Conservation (phyloP, 2,888 invertebrate species). For the Phyllotreta striolata region DNA sequence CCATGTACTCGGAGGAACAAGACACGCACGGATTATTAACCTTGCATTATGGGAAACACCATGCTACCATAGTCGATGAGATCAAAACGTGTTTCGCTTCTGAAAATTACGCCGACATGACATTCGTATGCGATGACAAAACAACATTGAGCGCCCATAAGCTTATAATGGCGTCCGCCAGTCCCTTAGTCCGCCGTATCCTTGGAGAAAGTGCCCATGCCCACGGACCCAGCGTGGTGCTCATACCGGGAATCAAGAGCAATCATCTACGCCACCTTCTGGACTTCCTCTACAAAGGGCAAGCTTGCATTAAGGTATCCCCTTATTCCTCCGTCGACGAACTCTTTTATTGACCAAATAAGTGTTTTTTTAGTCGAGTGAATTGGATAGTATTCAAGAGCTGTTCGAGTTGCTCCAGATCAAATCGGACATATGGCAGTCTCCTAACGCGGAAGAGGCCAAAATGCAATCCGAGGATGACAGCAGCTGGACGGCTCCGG, state of each 20-base stretch:
- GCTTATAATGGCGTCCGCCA: constrained; percentile 86
- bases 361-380: constrained; percentile 71
- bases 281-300: constrained; percentile 86
- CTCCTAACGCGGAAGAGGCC: constrained; percentile 56
- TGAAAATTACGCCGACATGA: constrained; percentile 86
- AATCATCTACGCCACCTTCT: constrained; percentile 82
- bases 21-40: constrained; percentile 79
- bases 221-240: constrained; percentile 79
- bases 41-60: constrained; percentile 92
- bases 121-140: constrained; percentile 85
- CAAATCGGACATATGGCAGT: constrained; percentile 81
- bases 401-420: constrained; percentile 84
- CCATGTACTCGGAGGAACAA: constrained; percentile 66
- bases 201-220: constrained; percentile 75
- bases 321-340: background rate
- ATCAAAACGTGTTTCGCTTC: constrained; percentile 88
- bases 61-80: constrained; percentile 90
- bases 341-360: constrained; percentile 11
- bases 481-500: constrained; percentile 64
- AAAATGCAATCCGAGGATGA: constrained; percentile 55
- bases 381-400: constrained; percentile 84
- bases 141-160: constrained; percentile 83
- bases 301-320: constrained; percentile 79
- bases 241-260: constrained; percentile 84
- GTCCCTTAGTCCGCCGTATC: constrained; percentile 82